Percentiles rank a stretch among this genome's conserved stretches.
phyloP scores from a whole-genome alignment of 1,140 invertebrate species.

The Cotesia chilonis region DNA sequence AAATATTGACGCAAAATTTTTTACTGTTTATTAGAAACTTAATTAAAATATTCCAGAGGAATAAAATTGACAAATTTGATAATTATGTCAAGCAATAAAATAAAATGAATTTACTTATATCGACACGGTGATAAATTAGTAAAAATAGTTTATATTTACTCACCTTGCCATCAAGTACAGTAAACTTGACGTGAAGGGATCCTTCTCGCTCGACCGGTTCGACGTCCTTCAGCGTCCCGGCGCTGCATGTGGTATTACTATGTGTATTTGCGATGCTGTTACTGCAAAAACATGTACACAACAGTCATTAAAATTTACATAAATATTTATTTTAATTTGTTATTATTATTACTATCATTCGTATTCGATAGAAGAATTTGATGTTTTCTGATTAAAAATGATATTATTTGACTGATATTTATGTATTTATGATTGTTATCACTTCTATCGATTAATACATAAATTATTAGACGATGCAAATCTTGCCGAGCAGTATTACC shows the following conservation, averaged over 20 bases:
- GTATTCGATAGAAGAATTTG: not conserved
- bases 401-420: too few relatives aligned
- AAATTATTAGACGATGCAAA: too few relatives aligned
- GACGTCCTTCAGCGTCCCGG: constrained; percentile 60
- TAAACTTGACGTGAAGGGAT: constrained; percentile 80
- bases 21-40: too few relatives aligned
- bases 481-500: too few relatives aligned
- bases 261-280: constrained; percentile 51
- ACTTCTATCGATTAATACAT: too few relatives aligned
- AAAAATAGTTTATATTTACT: constrained; percentile 39
- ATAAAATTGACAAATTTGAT: too few relatives aligned
- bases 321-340: constrained; percentile 14
- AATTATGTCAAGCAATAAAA: too few relatives aligned
- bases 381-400: not conserved
- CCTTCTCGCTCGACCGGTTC: constrained; percentile 72
- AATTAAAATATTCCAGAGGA: too few relatives aligned
- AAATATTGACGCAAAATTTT: too few relatives aligned
- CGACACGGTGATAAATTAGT: not conserved
- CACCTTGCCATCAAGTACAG: constrained; percentile 83
- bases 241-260: constrained; percentile 55
- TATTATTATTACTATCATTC: not conserved
- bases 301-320: constrained; percentile 11
- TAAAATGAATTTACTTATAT: not conserved
- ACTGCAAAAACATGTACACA: constrained; percentile 45
- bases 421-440: too few relatives aligned